Evolutionary conservation across 2,888 invertebrate species (phyloP).

Genomic region (Agrotis puta): DNA sequence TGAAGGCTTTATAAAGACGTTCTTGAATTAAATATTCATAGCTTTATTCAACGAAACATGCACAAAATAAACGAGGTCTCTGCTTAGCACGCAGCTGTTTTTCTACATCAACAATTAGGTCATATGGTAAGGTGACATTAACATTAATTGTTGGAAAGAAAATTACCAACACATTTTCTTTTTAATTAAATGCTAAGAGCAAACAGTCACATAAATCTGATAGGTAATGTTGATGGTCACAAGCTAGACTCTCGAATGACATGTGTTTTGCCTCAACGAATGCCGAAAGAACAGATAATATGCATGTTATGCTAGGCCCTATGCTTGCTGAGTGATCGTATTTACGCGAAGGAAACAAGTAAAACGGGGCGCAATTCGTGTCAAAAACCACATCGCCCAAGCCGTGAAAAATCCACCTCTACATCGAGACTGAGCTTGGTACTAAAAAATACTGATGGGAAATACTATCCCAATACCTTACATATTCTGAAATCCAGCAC

Average conservation of each 20-base stretch:
- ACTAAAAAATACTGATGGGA: too few species aligned
- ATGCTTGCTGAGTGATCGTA: neutral
- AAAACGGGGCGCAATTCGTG: neutral
- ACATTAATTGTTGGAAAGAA: neutral
- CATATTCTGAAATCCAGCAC: too few species aligned
- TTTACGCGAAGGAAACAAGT: neutral
- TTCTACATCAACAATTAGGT: conserved; percentile 41
- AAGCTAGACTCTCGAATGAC: neutral
- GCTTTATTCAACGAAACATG: conserved; percentile 43
- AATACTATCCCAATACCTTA: too few species aligned
- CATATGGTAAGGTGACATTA: conserved; percentile 35
- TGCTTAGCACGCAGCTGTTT: conserved; percentile 37
- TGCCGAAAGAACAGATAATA: neutral
- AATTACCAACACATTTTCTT: neutral
- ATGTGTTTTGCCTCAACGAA: neutral
- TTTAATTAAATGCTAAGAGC: neutral
- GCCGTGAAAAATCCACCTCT: too few species aligned
- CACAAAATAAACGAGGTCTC: conserved; percentile 43
- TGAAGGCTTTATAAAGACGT: conserved; percentile 27
- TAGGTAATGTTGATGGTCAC: neutral
- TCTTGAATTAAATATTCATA: conserved; percentile 48
- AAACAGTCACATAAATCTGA: neutral
- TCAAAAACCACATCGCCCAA: too few species aligned
- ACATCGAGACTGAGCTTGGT: too few species aligned
- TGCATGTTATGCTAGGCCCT: too few species aligned